Conservation (phyloP, 2,113 vertebrate species). For the Pipa parva region DNA sequence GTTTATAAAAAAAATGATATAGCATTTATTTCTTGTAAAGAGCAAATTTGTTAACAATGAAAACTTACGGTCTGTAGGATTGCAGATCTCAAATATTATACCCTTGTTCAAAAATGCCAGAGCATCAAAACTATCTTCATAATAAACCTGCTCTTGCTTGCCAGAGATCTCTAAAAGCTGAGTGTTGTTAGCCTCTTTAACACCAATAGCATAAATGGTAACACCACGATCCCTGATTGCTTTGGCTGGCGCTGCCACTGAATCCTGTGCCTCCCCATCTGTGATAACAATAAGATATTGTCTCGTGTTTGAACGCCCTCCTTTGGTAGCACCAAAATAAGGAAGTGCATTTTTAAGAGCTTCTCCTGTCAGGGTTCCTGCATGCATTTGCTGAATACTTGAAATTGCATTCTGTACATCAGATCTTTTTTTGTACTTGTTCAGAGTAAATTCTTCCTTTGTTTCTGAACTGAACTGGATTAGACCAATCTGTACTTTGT, state of each 20-base stretch:
- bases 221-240: conserved; percentile 65
- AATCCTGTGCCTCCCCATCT: conserved; percentile 68
- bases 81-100: conserved; percentile 68
- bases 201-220: conserved; percentile 69
- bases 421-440: conserved; percentile 43
- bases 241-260: conserved; percentile 57
- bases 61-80: conserved; percentile 58
- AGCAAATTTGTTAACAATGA: neutral
- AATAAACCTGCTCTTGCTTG: conserved; percentile 53
- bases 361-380: conserved; percentile 60
- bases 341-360: conserved; percentile 57
- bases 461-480: conserved; percentile 67
- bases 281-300: conserved; percentile 76
- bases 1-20: too few species aligned
- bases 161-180: conserved; percentile 74
- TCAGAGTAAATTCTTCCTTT: conserved; percentile 62
- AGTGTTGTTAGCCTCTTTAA: conserved; percentile 55
- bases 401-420: conserved; percentile 53
- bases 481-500: conserved; percentile 67
- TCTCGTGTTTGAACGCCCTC: conserved; percentile 59
- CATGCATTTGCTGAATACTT: conserved; percentile 56
- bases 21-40: too few species aligned
- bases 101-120: conserved; percentile 63
- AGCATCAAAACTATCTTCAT: conserved; percentile 61
- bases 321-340: conserved; percentile 60